Conservation (phyloP, 1,140 invertebrate genomes). For the Zaprionus ornatus region DNA sequence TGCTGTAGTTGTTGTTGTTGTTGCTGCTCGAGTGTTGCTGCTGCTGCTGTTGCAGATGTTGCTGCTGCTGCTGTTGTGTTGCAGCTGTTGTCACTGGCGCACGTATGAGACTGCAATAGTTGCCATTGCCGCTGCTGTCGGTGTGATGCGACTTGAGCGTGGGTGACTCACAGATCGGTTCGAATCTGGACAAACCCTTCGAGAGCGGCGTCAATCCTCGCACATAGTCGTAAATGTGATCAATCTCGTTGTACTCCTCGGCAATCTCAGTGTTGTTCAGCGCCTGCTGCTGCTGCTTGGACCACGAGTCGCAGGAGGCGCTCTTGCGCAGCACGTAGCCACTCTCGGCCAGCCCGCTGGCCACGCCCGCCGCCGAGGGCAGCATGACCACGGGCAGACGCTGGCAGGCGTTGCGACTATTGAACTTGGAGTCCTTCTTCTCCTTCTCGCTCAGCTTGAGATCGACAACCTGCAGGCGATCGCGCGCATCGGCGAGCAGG, state of each 20-base stretch:
- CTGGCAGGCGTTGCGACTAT: slow-evolving; percentile 61
- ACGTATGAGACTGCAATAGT: slow-evolving; percentile 80
- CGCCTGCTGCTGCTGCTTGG: slow-evolving; percentile 75
- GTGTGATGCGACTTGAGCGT: slow-evolving; percentile 83
- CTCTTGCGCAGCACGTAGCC: slow-evolving; percentile 88
- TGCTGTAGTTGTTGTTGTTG: slow-evolving; percentile 80
- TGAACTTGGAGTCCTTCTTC: slow-evolving; percentile 83
- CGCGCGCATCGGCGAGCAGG: slow-evolving; percentile 92
- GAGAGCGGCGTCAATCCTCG: slow-evolving; percentile 95
- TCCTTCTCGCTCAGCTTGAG: slow-evolving; percentile 89
- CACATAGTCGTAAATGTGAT: slow-evolving; percentile 98
- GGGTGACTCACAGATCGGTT: slow-evolving; percentile 84
- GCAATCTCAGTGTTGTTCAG: slow-evolving; percentile 85
- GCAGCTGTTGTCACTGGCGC: slow-evolving; percentile 51
- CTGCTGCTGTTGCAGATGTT: slow-evolving; percentile 45
- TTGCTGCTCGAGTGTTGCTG: slow-evolving; percentile 45
- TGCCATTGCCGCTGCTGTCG: slow-evolving; percentile 78
- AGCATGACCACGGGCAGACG: slow-evolving; percentile 81
- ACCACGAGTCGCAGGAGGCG: slow-evolving; percentile 87
- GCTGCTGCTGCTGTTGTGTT: slow-evolving; percentile 35
- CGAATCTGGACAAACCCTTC: slow-evolving; percentile 88
- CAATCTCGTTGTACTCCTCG: slow-evolving; percentile 97
- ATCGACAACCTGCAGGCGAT: slow-evolving; percentile 92
- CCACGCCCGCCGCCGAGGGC: slow-evolving; percentile 84
- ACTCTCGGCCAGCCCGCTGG: slow-evolving; percentile 72